Evolutionary conservation across 1,140 invertebrate genomes (phyloP).

Genomic region (Drusus annulatus): DNA sequence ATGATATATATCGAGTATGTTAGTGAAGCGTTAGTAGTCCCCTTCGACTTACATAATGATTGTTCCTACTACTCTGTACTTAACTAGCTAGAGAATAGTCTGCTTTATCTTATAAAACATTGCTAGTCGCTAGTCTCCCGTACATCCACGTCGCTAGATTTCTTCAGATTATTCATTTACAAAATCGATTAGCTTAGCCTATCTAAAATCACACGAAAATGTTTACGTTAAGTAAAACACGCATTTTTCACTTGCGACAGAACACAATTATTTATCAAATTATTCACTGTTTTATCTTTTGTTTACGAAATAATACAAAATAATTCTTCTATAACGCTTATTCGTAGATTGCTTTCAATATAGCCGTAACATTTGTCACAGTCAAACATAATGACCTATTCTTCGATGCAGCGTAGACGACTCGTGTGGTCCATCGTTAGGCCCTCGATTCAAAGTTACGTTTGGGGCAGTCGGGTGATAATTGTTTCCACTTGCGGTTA

Average conservation of each 20-base stretch:
- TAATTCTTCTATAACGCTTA: constrained; percentile 25
- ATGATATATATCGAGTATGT: constrained; percentile 2
- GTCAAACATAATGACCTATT: background rate
- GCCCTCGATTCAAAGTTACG: background rate
- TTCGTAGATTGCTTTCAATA: constrained; percentile 36
- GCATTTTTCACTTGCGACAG: background rate
- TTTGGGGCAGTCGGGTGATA: background rate
- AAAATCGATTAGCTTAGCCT: background rate
- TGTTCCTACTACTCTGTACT: background rate
- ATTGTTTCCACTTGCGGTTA: background rate
- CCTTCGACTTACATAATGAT: constrained; percentile 37
- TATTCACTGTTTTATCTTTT: background rate
- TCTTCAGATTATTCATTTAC: background rate
- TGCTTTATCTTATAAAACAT: too few species aligned
- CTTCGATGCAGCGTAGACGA: constrained; percentile 21
- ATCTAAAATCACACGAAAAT: constrained; percentile 3
- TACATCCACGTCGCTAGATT: background rate
- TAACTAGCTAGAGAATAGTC: too few species aligned
- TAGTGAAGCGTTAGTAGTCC: constrained; percentile 46
- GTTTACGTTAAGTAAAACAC: constrained; percentile 7
- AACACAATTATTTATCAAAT: background rate
- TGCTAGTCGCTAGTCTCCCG: too few species aligned
- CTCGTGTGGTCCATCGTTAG: background rate
- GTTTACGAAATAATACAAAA: background rate
- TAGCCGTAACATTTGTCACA: constrained; percentile 4